Conservation (phyloP, 2,888 invertebrate species). For the Eupithecia insigniata region DNA sequence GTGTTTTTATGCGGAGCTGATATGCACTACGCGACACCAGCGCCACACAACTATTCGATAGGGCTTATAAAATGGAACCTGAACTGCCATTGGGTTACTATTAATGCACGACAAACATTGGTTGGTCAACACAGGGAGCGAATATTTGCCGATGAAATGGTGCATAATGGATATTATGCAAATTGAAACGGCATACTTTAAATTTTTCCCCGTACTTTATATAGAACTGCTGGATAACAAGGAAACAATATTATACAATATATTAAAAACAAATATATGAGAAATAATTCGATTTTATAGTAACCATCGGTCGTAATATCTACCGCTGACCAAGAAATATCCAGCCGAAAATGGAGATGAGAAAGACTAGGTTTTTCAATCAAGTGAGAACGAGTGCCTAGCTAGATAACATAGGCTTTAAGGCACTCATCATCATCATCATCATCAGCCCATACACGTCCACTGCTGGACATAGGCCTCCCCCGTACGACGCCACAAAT, state of each 20-base stretch:
- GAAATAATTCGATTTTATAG: not conserved
- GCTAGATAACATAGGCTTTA: no score
- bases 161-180: not conserved
- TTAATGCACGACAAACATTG: not conserved
- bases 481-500: no score
- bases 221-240: no score
- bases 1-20: no score
- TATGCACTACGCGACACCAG: no score
- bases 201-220: not conserved
- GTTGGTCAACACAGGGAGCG: not conserved
- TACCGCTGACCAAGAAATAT: not conserved
- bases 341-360: not conserved
- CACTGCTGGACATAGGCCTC: no score
- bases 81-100: not conserved
- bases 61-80: not conserved
- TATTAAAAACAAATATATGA: not conserved
- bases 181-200: not conserved
- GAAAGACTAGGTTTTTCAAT: no score
- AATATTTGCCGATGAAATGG: conserved; percentile 1
- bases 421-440: no score
- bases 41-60: not conserved
- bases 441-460: no score
- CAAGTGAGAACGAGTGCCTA: no score
- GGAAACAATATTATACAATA: no score
- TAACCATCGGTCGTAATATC: not conserved